These are phyloP conservation scores for Larimichthys polyactis DNA, from an alignment of 2,113 vertebrate species.

Conservation along the genomic window DNA sequence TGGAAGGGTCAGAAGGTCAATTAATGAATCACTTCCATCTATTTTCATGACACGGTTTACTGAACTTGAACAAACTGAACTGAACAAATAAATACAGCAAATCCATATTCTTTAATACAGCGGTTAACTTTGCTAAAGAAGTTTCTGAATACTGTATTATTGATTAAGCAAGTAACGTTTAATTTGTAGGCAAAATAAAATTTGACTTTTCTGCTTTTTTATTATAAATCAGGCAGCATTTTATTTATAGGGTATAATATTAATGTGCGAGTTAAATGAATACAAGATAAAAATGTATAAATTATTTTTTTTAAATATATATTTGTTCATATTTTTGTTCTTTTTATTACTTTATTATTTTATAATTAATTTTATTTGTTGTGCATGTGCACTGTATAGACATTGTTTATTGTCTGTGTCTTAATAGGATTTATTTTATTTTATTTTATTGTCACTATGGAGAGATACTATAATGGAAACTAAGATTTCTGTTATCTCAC, in stretches of 20 bases:
- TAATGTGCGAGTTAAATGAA: not conserved
- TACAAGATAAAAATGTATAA: not conserved
- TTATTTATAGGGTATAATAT: not conserved
- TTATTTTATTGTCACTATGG: not conserved
- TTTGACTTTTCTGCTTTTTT: not conserved
- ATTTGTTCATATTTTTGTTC: no score
- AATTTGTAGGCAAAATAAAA: not conserved
- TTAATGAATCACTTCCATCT: slow-evolving; percentile 8
- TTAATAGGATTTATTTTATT: not conserved
- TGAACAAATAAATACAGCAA: not conserved
- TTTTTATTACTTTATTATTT: not conserved
- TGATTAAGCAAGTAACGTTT: not conserved
- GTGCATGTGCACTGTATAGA: not conserved
- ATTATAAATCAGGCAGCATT: not conserved
- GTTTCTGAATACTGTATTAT: not conserved
- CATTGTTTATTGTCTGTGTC: not conserved
- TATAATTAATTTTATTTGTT: not conserved
- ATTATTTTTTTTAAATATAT: not conserved
- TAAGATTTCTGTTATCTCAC: slow-evolving; percentile 10
- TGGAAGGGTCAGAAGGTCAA: slow-evolving; percentile 15
- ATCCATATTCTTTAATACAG: not conserved
- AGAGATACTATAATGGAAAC: not conserved
- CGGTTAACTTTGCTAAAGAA: not conserved
- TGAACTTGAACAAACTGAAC: not conserved
- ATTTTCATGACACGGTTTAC: not conserved